Evolutionary conservation across 2,888 invertebrate species (phyloP).

Genomic region (Muscina levida): DNA sequence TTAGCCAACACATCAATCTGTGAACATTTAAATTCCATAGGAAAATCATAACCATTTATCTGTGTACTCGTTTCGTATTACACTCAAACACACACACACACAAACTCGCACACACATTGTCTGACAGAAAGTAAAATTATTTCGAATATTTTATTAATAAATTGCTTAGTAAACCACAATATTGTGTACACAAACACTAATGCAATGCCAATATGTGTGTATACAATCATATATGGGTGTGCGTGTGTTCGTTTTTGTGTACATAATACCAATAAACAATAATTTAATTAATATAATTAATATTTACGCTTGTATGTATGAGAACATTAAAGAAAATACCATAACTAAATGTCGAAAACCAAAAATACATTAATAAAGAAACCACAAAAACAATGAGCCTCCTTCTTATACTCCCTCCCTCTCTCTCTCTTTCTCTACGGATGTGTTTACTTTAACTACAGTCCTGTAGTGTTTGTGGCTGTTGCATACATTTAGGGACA

Average conservation of each 20-base stretch:
- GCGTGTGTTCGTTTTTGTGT: not conserved
- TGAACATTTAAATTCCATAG: not conserved
- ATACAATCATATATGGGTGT: conserved; percentile 20
- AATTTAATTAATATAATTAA: conserved; percentile 64
- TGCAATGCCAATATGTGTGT: conserved; percentile 2
- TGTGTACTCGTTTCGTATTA: not conserved
- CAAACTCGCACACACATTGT: too few relatives aligned
- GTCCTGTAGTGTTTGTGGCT: not conserved
- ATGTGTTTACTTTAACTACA: not conserved
- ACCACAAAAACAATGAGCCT: conserved; percentile 53
- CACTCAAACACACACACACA: too few relatives aligned
- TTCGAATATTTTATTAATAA: conserved; percentile 28
- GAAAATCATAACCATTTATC: not conserved
- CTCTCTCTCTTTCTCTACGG: too few relatives aligned
- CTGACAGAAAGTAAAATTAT: not conserved
- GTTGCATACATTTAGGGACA: conserved; percentile 1
- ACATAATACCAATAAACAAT: conserved; percentile 43
- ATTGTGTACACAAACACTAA: conserved; percentile 8
- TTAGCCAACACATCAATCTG: conserved; percentile 1
- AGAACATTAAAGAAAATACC: conserved; percentile 29
- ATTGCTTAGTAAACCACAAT: conserved; percentile 40
- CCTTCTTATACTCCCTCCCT: too few relatives aligned
- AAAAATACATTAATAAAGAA: conserved; percentile 55
- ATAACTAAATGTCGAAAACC: conserved; percentile 44
- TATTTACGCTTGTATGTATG: conserved; percentile 36